These are phyloP conservation scores for Scaptomyza flava DNA, from an alignment of 2,888 invertebrate species.

Conservation along the genomic window DNA sequence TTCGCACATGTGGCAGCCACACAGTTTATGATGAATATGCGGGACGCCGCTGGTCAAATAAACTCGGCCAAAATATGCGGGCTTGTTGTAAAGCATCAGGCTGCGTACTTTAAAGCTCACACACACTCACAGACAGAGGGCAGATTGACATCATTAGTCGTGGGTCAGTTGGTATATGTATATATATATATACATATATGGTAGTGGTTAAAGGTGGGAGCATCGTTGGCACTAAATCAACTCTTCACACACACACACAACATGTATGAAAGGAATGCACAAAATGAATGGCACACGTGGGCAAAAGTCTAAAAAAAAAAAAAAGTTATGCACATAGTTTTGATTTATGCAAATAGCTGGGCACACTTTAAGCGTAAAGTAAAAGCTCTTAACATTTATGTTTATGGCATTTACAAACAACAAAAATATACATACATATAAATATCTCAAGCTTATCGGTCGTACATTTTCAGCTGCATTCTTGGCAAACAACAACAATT, in stretches of 20 bases:
- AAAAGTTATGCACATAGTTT: conserved; percentile 35
- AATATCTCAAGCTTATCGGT: conserved; percentile 13
- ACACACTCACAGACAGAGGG: conserved; percentile 6
- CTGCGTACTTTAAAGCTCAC: conserved; percentile 55
- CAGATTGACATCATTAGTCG: conserved; percentile 74
- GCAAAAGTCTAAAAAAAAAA: conserved; percentile 38
- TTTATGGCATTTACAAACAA: background rate
- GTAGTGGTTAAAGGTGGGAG: conserved; percentile 14
- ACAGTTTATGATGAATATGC: conserved; percentile 73
- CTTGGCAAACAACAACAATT: conserved; percentile 3
- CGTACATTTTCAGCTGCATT: conserved; percentile 5
- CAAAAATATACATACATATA: background rate
- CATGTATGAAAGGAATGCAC: conserved; percentile 31
- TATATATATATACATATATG: background rate
- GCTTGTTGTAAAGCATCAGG: conserved; percentile 13
- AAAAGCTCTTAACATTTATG: conserved; percentile 2
- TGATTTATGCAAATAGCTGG: conserved; percentile 67
- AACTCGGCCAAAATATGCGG: conserved; percentile 43
- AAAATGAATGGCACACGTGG: conserved; percentile 72
- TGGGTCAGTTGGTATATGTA: conserved; percentile 27
- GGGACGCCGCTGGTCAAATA: conserved; percentile 41
- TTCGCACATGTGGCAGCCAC: conserved; percentile 23
- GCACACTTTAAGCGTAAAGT: conserved; percentile 16
- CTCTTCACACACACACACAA: conserved; percentile 36
- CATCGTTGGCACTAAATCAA: conserved; percentile 48